These are phyloP conservation scores for Drosophila asahinai DNA, from an alignment of 1,140 invertebrate species.

Conservation along the genomic window DNA sequence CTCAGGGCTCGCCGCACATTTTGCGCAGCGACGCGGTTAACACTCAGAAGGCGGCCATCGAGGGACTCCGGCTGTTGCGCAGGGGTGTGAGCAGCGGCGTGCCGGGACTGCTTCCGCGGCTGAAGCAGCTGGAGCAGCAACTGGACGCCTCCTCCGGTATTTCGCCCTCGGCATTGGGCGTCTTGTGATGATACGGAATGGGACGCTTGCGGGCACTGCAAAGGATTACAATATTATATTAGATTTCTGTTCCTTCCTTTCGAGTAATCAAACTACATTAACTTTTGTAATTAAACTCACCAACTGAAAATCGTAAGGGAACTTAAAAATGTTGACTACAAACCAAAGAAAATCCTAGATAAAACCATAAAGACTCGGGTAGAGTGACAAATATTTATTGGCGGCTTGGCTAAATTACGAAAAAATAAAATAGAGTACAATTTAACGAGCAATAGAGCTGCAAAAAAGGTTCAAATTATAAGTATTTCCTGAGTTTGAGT, in stretches of 20 bases:
- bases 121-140: conserved; percentile 88
- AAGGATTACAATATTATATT: conserved; percentile 43
- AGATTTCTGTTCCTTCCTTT: background rate
- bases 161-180: conserved; percentile 86
- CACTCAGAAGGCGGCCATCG: conserved; percentile 73
- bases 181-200: conserved; percentile 94
- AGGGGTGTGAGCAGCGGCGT: conserved; percentile 63
- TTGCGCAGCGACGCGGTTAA: conserved; percentile 75
- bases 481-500: conserved; percentile 54
- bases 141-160: conserved; percentile 88
- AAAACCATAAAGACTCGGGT: conserved; percentile 30
- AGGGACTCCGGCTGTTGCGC: conserved; percentile 74
- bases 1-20: conserved; percentile 61
- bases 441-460: conserved; percentile 24
- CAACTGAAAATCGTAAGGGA: conserved; percentile 67
- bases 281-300: conserved; percentile 40
- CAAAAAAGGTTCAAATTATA: conserved; percentile 39
- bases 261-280: background rate
- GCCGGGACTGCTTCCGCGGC: conserved; percentile 73
- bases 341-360: conserved; percentile 30
- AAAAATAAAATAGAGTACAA: conserved; percentile 24
- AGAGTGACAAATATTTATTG: conserved; percentile 63
- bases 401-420: conserved; percentile 36
- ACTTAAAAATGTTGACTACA: conserved; percentile 60
- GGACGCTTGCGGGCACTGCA: conserved; percentile 95